Base-by-base conservation (phyloP, 2,888 invertebrate species). In the Caenorhabditis panamensis region DNA sequence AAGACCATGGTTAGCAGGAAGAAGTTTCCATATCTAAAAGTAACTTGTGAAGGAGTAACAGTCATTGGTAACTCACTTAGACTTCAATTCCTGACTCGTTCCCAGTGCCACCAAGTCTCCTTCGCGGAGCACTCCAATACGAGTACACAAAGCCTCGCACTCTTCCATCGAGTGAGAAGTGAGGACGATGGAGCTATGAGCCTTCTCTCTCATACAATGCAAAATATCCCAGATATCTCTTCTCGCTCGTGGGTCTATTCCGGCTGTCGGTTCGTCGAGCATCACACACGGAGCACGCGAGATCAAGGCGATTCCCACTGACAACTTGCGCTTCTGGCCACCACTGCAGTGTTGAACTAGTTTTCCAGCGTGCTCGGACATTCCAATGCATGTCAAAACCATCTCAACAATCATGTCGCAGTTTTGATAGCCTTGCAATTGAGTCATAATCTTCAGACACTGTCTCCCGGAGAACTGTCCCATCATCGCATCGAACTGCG, bases 281-380 rank as follows among this genome's bases (percentile, higher is more conserved):
- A 95, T 93, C 77, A 95, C 93, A 1, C 95, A 92, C 31, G 93
- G 92, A 20, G 94, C 93, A 79, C 94, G 92, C 24, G 94, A 94
- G 91, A 94, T 93, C 76, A 95, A 93, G 0, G 95, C 95, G 84
- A 95, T 92, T 51, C 95, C 95, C 11, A 95, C 93, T 83, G 95
- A 94, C 51, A 95, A 93, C 91, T 95, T 95, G 71, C 95, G 91
- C 90, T 93, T 94, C 92, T 95, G 95, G 66, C 95, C 95, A 64
- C 95, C 95, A 91, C 83, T 84, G 71, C 63, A 72, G 26, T 63
- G 44, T 28, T 63, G 24, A n/a, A 72, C 22, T 16, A 28, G 51
- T n/a, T 72, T 72, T 8, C 53, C 44, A 2, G 44, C 82, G 62
- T 86, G 84, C 41, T 86, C 87, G 9, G 87, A 85, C 90, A 90